Percentiles rank a stretch among this genome's conserved stretches.
Conservation (phyloP, 2,113 vertebrate genomes). For the Lophius piscatorius region DNA sequence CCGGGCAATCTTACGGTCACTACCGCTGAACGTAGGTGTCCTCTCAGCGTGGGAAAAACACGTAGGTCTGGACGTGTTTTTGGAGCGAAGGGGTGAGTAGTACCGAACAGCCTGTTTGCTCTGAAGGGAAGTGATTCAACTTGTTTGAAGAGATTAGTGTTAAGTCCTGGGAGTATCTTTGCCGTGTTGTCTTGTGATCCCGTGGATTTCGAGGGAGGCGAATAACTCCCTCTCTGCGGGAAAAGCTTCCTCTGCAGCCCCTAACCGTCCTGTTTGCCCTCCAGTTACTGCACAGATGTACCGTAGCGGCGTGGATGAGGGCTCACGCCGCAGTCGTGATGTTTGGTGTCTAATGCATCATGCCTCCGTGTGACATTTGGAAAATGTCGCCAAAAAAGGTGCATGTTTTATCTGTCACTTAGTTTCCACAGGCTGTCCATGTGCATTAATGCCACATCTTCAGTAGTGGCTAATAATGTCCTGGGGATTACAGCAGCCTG, state of each 20-base stretch:
- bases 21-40: slow-evolving; percentile 51
- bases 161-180: slow-evolving; percentile 77
- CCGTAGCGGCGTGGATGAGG: slow-evolving; percentile 25
- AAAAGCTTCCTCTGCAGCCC: slow-evolving; percentile 14
- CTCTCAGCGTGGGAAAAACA: slow-evolving; percentile 40
- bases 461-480: slow-evolving; percentile 35
- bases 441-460: slow-evolving; percentile 55
- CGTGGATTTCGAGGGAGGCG: slow-evolving; percentile 42
- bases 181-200: slow-evolving; percentile 58
- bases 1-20: background rate
- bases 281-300: slow-evolving; percentile 37
- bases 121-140: slow-evolving; percentile 72
- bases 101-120: slow-evolving; percentile 36
- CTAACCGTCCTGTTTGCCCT: slow-evolving; percentile 33
- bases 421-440: slow-evolving; percentile 37
- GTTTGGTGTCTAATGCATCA: background rate
- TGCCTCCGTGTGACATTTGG: slow-evolving; percentile 27
- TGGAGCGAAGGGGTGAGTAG: slow-evolving; percentile 60
- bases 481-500: slow-evolving; percentile 63
- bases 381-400: slow-evolving; percentile 2
- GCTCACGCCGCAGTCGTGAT: slow-evolving; percentile 41
- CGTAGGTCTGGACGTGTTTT: slow-evolving; percentile 60
- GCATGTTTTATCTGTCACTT: slow-evolving; percentile 12
- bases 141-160: slow-evolving; percentile 78
- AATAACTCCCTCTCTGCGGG: slow-evolving; percentile 28